phyloP scores from a whole-genome alignment of 2,888 invertebrate species.

The Heterodera filipjevi region DNA sequence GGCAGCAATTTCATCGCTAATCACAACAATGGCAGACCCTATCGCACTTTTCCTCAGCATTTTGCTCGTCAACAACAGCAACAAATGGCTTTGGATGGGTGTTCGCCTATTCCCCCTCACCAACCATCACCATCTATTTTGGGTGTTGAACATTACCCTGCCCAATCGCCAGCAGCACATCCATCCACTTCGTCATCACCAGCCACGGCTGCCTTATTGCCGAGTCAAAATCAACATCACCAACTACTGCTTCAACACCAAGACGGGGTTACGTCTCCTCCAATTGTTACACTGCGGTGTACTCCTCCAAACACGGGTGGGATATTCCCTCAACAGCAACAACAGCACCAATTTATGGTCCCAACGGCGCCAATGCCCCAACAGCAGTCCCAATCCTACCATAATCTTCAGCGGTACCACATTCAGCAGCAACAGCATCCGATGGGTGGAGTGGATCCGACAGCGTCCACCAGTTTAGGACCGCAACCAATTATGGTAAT shows the following conservation, averaged over 20 bases:
- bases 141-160: not conserved
- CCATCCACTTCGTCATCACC: not conserved
- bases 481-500: not conserved
- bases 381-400: not conserved
- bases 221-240: slow-evolving; percentile 16
- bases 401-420: slow-evolving; percentile 5
- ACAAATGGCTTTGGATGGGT: not conserved
- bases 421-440: not conserved
- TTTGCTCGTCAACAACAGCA: not conserved
- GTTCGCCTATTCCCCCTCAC: not conserved
- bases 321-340: not conserved
- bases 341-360: slow-evolving; percentile 12
- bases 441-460: not conserved
- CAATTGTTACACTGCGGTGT: not conserved
- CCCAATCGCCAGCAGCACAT: not conserved
- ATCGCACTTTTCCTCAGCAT: not conserved
- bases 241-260: slow-evolving; percentile 10
- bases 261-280: not conserved
- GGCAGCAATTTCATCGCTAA: not conserved
- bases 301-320: not conserved
- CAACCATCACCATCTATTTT: not conserved
- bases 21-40: not conserved
- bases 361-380: slow-evolving; percentile 5
- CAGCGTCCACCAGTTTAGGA: not conserved
- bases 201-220: slow-evolving; percentile 1